Evolutionary conservation across 2,888 invertebrate species (phyloP), one percentile per base, ranked within the genome.

Genomic region (Argyresthia goedartella): DNA sequence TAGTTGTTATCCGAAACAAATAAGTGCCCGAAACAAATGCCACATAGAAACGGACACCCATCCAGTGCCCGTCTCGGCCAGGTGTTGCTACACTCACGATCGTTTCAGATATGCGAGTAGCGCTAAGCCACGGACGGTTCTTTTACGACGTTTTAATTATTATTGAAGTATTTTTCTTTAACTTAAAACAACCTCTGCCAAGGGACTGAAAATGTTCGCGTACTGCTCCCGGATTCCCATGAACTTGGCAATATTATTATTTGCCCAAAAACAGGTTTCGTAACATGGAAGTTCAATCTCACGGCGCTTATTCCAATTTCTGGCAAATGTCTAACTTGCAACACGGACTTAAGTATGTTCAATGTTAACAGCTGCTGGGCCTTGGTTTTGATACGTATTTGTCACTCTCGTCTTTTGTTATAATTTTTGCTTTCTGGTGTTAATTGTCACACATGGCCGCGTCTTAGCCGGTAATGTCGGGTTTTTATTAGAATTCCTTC

Each of bases 211-310:
- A n/a, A n/a, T n/a, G 25, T 39, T 39, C 10, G 39, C 39, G n/a
- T 9, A 39, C 39, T n/a, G 39, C 8, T 25, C 25, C 25, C 39
- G 14, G 3, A 42, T 42, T 60, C 60, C 59, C 62, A 63, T 62
- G 59, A 62, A 59, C 57, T 60, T 58, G 61, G 58, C 58, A 54
- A 55, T 52, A 49, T 44, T 57, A 60, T 56, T 60, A 60, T 63
- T 60, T 54, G 44, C 6, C 13, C 36, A 50, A 43, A 52, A 73
- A 81, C 81, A 73, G 71, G 81, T 81, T 71, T 55, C 62, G 64
- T 66, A 67, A 80, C 66, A 59, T 80, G 82, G 82, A 84, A 82
- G 76, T 45, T 61, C 60, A 63, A 63, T 75, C 77, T 60, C 72
- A 74, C 75, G 68, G 58, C 25, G 14, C 15, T 45, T 35, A 54